Conservation (phyloP, 37 sponge, comb jelly and placozoan species). For the Corticium candelabrum region DNA sequence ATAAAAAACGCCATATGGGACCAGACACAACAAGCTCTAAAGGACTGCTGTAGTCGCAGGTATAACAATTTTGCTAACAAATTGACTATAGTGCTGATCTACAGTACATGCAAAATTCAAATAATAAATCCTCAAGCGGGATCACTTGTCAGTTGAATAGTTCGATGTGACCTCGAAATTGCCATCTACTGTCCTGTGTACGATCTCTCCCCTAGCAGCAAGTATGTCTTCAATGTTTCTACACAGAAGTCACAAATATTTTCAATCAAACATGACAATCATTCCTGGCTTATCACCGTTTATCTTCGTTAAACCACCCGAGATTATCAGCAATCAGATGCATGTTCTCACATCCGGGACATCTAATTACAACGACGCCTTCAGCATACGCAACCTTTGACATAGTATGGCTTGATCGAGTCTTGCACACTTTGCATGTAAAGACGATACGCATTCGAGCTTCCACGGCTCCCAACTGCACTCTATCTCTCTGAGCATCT, state of each 20-base stretch:
- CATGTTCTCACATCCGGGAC: constrained; percentile 68
- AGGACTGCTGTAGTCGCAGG: too few relatives aligned
- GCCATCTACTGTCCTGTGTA: constrained; percentile 13
- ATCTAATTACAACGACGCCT: constrained; percentile 70
- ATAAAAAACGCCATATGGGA: too few relatives aligned
- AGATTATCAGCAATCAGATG: constrained; percentile 88
- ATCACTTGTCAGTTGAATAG: too few relatives aligned
- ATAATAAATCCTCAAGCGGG: too few relatives aligned
- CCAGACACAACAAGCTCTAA: too few relatives aligned
- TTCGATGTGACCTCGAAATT: too few relatives aligned
- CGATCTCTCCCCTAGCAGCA: constrained; percentile 43
- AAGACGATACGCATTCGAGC: constrained; percentile 46
- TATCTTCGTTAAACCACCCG: constrained; percentile 70
- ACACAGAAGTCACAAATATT: not conserved
- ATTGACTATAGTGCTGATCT: too few relatives aligned
- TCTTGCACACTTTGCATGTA: constrained; percentile 81
- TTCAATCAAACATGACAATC: not conserved
- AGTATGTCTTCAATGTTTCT: constrained; percentile 61
- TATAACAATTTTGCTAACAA: too few relatives aligned
- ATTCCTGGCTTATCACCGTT: constrained; percentile 33
- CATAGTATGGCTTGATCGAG: constrained; percentile 45
- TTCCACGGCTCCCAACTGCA: not conserved
- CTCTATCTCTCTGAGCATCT: too few relatives aligned
- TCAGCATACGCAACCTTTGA: constrained; percentile 70
- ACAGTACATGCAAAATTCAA: too few relatives aligned